Evolutionary conservation across 1,140 invertebrate genomes (phyloP).

Genomic region (Leptoteleia sp.): DNA sequence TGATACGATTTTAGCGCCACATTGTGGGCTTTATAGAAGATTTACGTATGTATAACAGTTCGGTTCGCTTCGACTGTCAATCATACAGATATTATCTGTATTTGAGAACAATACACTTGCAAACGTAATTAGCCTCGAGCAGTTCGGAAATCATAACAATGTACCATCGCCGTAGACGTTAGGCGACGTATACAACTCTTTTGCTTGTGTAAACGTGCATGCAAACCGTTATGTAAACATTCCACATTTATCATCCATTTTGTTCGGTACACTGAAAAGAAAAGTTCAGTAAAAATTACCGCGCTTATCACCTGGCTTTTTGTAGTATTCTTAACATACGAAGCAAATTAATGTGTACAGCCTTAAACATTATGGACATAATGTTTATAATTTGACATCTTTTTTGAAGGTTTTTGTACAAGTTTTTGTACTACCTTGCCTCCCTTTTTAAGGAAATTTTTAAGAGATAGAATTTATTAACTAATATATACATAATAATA

Average conservation of each 20-base stretch:
- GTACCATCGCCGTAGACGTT: conserved; percentile 19
- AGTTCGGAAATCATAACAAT: conserved; percentile 50
- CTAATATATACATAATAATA: too few species aligned
- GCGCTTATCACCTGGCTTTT: too few species aligned
- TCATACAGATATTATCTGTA: conserved; percentile 54
- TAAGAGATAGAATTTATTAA: too few species aligned
- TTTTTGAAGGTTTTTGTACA: too few species aligned
- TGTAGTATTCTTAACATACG: too few species aligned
- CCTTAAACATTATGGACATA: too few species aligned
- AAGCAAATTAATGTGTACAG: too few species aligned
- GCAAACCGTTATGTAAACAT: conserved; percentile 4
- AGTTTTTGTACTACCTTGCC: too few species aligned
- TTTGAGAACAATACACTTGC: conserved; percentile 33
- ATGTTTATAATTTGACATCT: too few species aligned
- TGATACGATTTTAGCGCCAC: conserved; percentile 28
- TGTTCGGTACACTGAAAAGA: background rate
- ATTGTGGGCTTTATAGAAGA: conserved; percentile 26
- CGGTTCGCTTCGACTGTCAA: conserved; percentile 39
- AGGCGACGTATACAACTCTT: conserved; percentile 18
- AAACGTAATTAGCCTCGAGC: conserved; percentile 53
- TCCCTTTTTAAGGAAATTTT: too few species aligned
- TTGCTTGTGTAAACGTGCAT: conserved; percentile 13
- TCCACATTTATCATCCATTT: conserved; percentile 3
- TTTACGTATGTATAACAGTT: conserved; percentile 28
- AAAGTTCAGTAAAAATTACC: background rate